Base-by-base conservation (phyloP, 2,113 vertebrate genomes). In the Aegotheles bennettii region DNA sequence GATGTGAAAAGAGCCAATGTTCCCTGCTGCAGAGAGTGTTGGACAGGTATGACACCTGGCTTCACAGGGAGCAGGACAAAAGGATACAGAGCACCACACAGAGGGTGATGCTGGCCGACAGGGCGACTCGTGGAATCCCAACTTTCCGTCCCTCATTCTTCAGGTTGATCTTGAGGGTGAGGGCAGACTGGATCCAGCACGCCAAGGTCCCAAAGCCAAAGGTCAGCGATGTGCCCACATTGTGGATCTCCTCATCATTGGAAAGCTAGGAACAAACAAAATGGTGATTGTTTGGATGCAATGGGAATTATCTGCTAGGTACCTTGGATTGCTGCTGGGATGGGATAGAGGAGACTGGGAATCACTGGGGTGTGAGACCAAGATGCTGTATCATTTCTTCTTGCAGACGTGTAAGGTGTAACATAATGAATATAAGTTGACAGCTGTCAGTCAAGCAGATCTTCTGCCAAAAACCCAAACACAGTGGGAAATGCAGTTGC, bases 31-130 rank as follows among this genome's bases (percentile, higher is more conserved):
- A 65, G 51, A 29, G 60, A 26, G 9, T 19, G 9, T 35, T 3
- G 1, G 71, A 40, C 16, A 33, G 1, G 4, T 21, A 38, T 2
- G 20, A 38, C 3, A 80, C 29, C 59, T 50, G 40, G 16, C 45
- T 43, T 68, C 36, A 59, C 6, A 7, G 26, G 35, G 19, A 75
- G 31, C 3, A 1, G 61, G 42, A 64, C 57, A 28, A 93, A 99
- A 99, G 99, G 99, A 99, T 99, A 99, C 99, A 98, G 67, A 99
- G 96, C 51, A 99, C 96, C 81, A 99, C 96, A 3, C 98, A 98
- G 92, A 98, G 78, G 11, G 99, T 99, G 95, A 99, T 98, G 28
- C 92, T 90, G 6, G 95, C 98, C 1, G 99, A 99, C 80, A 99
- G 84, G 84, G 98, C 93, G 23, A 99, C 98, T 17, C 99, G 98